Base-by-base conservation (phyloP, 2,888 invertebrate species). In the Leptopilina myrica region DNA sequence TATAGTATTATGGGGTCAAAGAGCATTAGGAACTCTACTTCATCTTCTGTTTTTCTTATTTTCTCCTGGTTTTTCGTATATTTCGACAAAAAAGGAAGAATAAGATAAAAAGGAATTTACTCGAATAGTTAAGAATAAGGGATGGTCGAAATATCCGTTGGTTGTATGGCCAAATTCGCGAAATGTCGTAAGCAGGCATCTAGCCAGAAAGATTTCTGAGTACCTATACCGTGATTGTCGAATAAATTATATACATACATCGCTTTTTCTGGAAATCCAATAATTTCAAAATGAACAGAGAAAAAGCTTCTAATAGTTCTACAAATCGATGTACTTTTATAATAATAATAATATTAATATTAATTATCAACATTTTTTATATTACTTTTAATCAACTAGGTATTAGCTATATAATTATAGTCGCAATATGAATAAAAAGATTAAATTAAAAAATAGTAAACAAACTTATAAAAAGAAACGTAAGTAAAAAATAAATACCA, bases 131-230 rank as follows among this genome's bases (percentile, higher is more conserved):
- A 26, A 69, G 69, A 69, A 49, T 53, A 49, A 67, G 20, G 6
- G 49, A 53, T 26, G 53, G 6, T 8, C 49, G 26, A 20, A 20
- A 53, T 49, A 33, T 33, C n/a, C 49, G 53, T 26, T 69, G 12
- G 20, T 53, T 26, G 49, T 4, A 33, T 4, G 53, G 49, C 26
- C 14, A 53, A 69, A 69, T 69, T 49, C 46, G 12, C 15, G 49
- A 69, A 49, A 33, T 12, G 20, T 69, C 69, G 15, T 69, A 20
- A 20, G 69, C 69, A 53, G 53, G 53, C 69, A 69, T 69, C 53
- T 26, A 69, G 49, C 53, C 69, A 53, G 20, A 62, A 59, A 3
- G 59, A 59, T 59, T 59, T 56, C 1, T n/a, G 15, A 59, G 59
- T 7, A 5, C 5, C 3, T 2, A 59, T 15, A 1, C 6, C 43